Percentiles rank a stretch among this genome's conserved stretches.
phyloP scores from a whole-genome alignment of 2,113 vertebrate species.

The Mobula birostris region DNA sequence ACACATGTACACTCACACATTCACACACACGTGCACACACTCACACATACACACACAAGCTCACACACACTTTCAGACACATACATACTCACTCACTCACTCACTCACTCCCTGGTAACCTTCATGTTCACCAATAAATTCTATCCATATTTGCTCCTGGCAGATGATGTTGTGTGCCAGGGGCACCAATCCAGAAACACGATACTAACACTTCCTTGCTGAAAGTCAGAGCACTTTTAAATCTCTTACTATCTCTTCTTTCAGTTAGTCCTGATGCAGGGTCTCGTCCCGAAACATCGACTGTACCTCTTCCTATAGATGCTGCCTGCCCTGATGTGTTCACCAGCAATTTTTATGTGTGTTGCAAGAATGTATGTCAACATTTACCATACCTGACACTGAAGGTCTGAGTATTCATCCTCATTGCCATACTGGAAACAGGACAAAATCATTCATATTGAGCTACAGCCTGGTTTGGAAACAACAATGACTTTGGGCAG shows the following conservation, averaged over 20 bases:
- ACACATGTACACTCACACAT: too few species aligned
- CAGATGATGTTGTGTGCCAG: neutral
- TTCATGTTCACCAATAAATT: neutral
- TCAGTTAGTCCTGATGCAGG: too few species aligned
- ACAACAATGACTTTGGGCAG: too few species aligned
- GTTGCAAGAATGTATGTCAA: neutral
- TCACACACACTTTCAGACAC: too few species aligned
- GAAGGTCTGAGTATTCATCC: neutral
- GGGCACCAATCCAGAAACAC: neutral
- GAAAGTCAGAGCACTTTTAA: neutral
- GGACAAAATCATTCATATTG: neutral
- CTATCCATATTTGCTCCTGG: neutral
- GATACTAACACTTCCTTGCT: neutral
- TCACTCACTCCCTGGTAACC: neutral
- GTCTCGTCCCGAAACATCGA: too few species aligned
- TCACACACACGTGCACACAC: too few species aligned
- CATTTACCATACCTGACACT: neutral
- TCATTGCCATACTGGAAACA: neutral
- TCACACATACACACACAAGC: too few species aligned
- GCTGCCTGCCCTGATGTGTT: too few species aligned
- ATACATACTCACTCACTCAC: neutral
- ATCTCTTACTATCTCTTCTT: too few species aligned
- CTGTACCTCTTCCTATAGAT: too few species aligned
- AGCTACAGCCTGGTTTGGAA: too few species aligned
- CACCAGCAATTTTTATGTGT: too few species aligned